A percentile compares a stretch with the other conserved stretches of the same genome.
These are phyloP conservation scores for Cyanoliseus patagonus DNA, from an alignment of 2,113 vertebrate species.

Conservation along the genomic window DNA sequence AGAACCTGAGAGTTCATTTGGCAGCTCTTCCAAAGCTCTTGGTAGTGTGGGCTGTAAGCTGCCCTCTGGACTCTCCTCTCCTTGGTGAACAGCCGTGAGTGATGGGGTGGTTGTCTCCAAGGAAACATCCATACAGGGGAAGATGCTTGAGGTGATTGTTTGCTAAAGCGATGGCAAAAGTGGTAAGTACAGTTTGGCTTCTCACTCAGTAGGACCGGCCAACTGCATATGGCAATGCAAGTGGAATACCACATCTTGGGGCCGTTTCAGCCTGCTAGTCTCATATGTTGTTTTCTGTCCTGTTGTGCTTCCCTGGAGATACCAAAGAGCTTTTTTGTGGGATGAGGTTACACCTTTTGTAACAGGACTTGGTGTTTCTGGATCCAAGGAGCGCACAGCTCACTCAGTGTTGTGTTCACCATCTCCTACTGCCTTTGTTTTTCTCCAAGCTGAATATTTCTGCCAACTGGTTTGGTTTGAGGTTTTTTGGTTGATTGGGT, in stretches of 20 bases:
- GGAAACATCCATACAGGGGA: not conserved
- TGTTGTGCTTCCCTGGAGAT: not conserved
- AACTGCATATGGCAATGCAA: not conserved
- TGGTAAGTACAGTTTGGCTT: not conserved
- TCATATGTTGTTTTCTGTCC: not conserved
- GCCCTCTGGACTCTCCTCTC: not conserved
- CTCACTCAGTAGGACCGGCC: not conserved
- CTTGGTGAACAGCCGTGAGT: not conserved
- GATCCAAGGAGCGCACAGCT: not conserved
- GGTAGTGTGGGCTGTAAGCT: not conserved
- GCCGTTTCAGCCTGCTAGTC: not conserved
- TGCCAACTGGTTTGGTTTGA: not conserved
- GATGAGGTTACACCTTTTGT: not conserved
- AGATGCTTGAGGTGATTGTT: not conserved
- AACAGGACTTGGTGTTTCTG: not conserved
- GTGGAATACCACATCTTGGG: not conserved
- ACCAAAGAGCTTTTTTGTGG: not conserved
- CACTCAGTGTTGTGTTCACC: not conserved
- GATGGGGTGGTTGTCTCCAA: not conserved
- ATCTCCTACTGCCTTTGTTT: not conserved
- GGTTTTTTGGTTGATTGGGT: not conserved
- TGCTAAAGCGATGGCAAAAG: not conserved
- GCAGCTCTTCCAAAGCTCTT: not conserved
- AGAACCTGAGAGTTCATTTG: conserved; percentile 5
- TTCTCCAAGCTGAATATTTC: not conserved